Evolutionary conservation across 2,797 vertebrate genomes (phyloP).

Genomic region (Tapera naevia): DNA sequence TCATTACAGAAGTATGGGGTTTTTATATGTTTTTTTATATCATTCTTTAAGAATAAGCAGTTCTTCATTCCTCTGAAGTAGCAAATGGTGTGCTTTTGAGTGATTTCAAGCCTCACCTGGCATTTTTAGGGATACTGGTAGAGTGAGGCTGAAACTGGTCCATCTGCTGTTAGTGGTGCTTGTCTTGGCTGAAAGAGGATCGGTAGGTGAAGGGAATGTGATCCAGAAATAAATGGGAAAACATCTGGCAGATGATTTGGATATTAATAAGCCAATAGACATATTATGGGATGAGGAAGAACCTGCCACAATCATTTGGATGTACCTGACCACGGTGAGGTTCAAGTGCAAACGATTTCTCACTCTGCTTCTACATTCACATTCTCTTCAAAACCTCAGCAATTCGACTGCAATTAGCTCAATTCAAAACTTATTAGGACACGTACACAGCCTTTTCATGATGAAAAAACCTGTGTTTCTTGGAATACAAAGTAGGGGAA

Average conservation of each 20-base stretch:
- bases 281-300: not conserved
- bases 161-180: not conserved
- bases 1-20: accelerated
- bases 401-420: not conserved
- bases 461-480: not conserved
- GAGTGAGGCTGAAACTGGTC: not conserved
- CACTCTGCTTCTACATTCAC: not conserved
- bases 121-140: not conserved
- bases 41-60: not conserved
- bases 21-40: not conserved
- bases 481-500: not conserved
- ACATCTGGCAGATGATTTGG: not conserved
- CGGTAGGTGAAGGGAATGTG: not conserved
- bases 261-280: not conserved
- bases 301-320: not conserved
- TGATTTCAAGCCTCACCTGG: not conserved
- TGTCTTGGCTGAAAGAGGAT: not conserved
- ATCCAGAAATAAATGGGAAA: not conserved
- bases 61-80: not conserved
- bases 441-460: not conserved
- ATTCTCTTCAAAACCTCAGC: not conserved
- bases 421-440: not conserved
- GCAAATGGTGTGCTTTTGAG: not conserved
- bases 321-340: not conserved
- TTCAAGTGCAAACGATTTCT: not conserved